Conservation (phyloP, 1,140 invertebrate species). For the Rhopalosiphum maidis region DNA sequence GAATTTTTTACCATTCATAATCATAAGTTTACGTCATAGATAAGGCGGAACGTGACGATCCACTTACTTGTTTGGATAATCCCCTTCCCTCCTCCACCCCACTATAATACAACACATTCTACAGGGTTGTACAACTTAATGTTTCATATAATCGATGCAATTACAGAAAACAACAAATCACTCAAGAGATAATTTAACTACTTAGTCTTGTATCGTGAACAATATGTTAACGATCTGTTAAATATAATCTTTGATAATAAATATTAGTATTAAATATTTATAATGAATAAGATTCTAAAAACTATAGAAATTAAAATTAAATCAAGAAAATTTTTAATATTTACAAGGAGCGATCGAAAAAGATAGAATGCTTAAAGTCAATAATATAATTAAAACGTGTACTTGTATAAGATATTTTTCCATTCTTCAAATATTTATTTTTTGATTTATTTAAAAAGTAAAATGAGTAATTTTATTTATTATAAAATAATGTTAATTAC, state of each 20-base stretch:
- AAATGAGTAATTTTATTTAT: not conserved
- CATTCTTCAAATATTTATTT: not conserved
- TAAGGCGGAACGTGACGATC: constrained; percentile 44
- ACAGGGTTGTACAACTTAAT: constrained; percentile 1
- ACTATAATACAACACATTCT: not conserved
- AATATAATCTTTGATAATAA: no score
- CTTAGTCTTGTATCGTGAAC: not conserved
- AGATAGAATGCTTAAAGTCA: not conserved
- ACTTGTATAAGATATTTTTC: not conserved
- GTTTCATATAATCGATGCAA: not conserved
- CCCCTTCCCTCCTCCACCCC: not conserved
- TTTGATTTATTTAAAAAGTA: not conserved
- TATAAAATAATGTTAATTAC: not conserved
- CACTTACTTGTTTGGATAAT: constrained; percentile 31
- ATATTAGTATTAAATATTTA: not conserved
- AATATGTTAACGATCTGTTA: not conserved
- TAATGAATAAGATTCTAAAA: not conserved
- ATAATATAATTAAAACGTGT: not conserved
- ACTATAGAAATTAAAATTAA: not conserved
- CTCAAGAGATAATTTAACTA: not conserved
- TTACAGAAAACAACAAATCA: not conserved
- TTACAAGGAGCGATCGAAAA: not conserved
- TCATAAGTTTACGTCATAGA: constrained; percentile 52
- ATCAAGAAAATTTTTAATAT: not conserved
- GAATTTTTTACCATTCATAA: constrained; percentile 53